Base-by-base conservation (phyloP, 2,888 invertebrate genomes). In the Pollenia amentaria region DNA sequence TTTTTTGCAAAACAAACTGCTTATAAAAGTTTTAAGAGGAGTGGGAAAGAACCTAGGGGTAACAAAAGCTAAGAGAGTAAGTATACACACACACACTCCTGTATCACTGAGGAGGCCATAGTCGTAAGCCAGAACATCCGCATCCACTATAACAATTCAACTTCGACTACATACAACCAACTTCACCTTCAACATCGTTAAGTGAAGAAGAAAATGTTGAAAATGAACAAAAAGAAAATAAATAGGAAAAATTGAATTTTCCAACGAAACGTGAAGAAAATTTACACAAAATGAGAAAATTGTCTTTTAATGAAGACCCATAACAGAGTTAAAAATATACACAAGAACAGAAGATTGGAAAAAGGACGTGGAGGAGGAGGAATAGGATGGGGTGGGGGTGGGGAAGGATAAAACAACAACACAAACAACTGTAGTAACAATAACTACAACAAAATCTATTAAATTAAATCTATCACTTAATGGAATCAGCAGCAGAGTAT, bases 161-260 rank as follows among this genome's bases (percentile, higher is more conserved):
- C 72, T 80, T 55, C 60, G 84, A 87, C 87, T 81, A 88, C 84
- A 86, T 81, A 88, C 84, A 87, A 84, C 78, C 86, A 87, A 88
- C 81, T 88, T 84, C 87, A 89, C 87, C 89, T 87, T 88, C 87
- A 88, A 87, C 84, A 87, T 85, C 84, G 88, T 87, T 87, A 81
- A 77, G 38, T 57, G 16, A 62, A 62, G 21, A 42, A 48, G 12
- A n/a, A 57, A 29, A 51, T 60, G 48, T 12, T 69, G 16, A 16
- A 6, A 48, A 75, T 21, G 48, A 48, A 38, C 14, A 44, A 46
- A 3, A 65, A 7, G 8, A 53, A 86, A 89, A 77, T 14, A 29
- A 67, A 38, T 21, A n/a, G 12, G 84, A 90, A 90, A 93, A 93
- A 92, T 92, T 92, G 89, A 92, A 92, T 93, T 92, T 91, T 91